Conservation (phyloP, 2,797 vertebrate species). For the Paratrypauchen microcephalus region DNA sequence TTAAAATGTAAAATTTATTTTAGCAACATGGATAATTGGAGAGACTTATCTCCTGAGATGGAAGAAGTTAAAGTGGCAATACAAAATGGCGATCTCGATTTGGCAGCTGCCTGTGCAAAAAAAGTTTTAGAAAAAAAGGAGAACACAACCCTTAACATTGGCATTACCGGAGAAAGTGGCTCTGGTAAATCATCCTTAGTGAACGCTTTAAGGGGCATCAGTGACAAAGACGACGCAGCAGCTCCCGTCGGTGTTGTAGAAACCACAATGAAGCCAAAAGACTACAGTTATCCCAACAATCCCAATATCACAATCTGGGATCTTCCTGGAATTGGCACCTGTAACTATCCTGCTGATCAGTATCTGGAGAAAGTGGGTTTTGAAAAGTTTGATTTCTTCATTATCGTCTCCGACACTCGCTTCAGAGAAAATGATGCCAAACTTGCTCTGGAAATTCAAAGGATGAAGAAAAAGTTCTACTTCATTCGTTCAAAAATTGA, state of each 20-base stretch:
- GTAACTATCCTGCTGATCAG: slow-evolving; percentile 47
- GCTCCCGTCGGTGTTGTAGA: slow-evolving; percentile 44
- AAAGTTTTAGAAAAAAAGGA: neutral
- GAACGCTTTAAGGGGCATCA: slow-evolving; percentile 5
- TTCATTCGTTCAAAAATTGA: slow-evolving; percentile 80
- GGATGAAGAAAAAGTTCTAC: slow-evolving; percentile 74
- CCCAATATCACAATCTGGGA: slow-evolving; percentile 77
- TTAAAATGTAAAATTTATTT: too few relatives aligned
- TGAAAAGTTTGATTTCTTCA: slow-evolving; percentile 62
- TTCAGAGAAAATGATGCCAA: slow-evolving; percentile 58
- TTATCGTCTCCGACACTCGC: too few relatives aligned
- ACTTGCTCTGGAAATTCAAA: slow-evolving; percentile 70
- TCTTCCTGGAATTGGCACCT: slow-evolving; percentile 74
- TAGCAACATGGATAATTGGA: too few relatives aligned
- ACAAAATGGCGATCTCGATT: too few relatives aligned
- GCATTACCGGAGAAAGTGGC: neutral
- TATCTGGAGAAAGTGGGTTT: slow-evolving; percentile 33
- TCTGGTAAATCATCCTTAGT: slow-evolving; percentile 9
- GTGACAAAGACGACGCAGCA: slow-evolving; percentile 17
- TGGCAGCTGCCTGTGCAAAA: too few relatives aligned
- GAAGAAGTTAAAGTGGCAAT: too few relatives aligned
- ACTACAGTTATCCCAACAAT: slow-evolving; percentile 69
- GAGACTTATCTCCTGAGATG: too few relatives aligned
- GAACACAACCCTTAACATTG: neutral
- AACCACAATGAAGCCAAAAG: slow-evolving; percentile 23